These are phyloP conservation scores for Cercopithecus neglectus DNA, from an alignment of 2,797 vertebrate genomes.

Conservation along the genomic window DNA sequence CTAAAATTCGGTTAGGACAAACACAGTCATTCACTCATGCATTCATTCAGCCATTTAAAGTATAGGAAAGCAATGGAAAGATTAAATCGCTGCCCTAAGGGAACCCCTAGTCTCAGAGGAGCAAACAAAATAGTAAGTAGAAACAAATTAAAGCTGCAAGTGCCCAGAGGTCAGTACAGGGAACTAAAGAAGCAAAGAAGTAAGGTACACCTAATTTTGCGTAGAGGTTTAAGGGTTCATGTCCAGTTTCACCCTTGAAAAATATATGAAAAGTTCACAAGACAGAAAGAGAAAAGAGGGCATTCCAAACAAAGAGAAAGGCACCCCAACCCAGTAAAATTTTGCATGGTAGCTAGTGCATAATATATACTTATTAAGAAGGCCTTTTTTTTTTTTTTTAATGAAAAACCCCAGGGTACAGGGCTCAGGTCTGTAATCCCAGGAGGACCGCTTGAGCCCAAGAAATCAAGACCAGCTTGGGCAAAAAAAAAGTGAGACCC, in stretches of 20 bases:
- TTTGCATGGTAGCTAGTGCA: not conserved
- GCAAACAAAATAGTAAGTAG: slow-evolving; percentile 44
- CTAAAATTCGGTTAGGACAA: not conserved
- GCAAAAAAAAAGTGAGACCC: not conserved
- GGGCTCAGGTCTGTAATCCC: not conserved
- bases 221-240: not conserved
- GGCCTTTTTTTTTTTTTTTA: no score
- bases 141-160: slow-evolving; percentile 48
- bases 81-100: not conserved
- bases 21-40: not conserved
- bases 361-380: not conserved
- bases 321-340: not conserved
- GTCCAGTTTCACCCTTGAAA: slow-evolving; percentile 39
- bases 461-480: not conserved
- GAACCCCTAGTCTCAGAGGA: not conserved
- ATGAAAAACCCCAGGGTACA: not conserved
- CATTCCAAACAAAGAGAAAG: slow-evolving; percentile 19
- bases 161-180: not conserved
- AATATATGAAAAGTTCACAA: not conserved
- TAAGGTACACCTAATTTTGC: not conserved
- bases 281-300: not conserved
- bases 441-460: not conserved
- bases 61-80: not conserved
- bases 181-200: slow-evolving; percentile 35
- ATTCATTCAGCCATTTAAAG: slow-evolving; percentile 25